Evolutionary conservation across 2,797 vertebrate genomes (phyloP).

Genomic region (Sphaeramia orbicularis): DNA sequence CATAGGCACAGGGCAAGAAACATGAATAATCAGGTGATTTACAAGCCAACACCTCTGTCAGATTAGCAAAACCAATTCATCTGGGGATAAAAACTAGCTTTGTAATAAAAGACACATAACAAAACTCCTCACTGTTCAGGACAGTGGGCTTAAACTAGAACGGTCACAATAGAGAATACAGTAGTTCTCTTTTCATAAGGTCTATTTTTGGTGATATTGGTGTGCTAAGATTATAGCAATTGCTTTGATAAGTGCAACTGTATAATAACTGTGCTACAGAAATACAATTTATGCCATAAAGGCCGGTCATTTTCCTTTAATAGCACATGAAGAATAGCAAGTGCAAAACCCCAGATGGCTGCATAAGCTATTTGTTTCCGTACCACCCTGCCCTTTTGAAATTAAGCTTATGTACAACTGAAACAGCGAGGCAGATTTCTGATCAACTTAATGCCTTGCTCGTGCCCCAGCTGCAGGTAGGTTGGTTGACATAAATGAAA

Average conservation of each 20-base stretch:
- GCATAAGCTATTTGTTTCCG: conserved; percentile 10
- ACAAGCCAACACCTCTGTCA: no score
- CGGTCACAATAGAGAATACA: no score
- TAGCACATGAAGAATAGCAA: conserved; percentile 1
- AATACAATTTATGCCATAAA: conserved; percentile 5
- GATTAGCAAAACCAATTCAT: no score
- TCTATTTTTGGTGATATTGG: neutral
- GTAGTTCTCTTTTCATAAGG: neutral
- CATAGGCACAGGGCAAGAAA: no score
- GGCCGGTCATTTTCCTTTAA: neutral
- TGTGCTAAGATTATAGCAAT: conserved; percentile 6
- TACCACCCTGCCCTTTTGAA: neutral
- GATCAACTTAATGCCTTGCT: neutral
- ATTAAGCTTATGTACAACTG: neutral
- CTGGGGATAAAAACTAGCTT: no score
- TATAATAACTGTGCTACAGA: conserved; percentile 6
- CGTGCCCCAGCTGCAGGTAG: neutral
- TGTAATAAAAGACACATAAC: no score
- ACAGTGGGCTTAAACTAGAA: no score
- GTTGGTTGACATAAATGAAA: neutral
- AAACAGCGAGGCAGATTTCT: neutral
- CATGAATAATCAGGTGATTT: no score
- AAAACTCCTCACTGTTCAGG: no score
- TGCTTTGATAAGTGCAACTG: conserved; percentile 7
- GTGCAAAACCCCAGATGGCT: neutral